Conservation (phyloP, 2,113 vertebrate genomes). For the Chauna torquata region DNA sequence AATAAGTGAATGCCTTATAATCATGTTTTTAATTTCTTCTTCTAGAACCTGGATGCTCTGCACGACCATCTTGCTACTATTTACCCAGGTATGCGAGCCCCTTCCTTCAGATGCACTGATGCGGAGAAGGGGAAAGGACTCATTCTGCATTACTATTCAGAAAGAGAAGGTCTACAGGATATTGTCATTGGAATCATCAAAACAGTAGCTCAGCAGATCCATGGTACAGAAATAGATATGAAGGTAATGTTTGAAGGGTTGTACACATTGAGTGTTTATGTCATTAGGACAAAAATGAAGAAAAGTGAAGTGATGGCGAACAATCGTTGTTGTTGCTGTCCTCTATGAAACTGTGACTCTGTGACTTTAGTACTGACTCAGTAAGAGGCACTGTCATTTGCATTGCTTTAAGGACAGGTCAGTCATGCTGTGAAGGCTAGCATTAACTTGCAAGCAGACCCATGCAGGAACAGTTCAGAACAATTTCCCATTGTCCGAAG, state of each 20-base stretch:
- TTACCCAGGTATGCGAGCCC: constrained; percentile 97
- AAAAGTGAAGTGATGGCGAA: neutral
- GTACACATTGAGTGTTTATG: neutral
- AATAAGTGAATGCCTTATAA: neutral
- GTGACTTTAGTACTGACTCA: neutral
- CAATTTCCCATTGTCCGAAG: neutral
- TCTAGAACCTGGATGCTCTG: constrained; percentile 94
- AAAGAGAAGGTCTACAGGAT: constrained; percentile 97
- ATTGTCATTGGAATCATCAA: constrained; percentile 99
- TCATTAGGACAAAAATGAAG: neutral
- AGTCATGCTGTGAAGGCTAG: neutral
- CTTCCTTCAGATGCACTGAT: constrained; percentile 96
- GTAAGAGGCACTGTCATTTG: neutral
- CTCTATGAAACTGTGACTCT: neutral
- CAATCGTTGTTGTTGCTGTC: neutral
- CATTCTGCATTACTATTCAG: constrained; percentile 97
- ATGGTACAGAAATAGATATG: constrained; percentile 98
- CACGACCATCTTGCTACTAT: constrained; percentile 98
- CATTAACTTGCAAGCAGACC: neutral
- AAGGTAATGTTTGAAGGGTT: constrained; percentile 80
- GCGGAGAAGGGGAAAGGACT: constrained; percentile 95
- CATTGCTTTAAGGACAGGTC: neutral
- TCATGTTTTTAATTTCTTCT: neutral
- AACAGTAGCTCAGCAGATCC: constrained; percentile 97
- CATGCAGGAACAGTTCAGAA: neutral